Evolutionary conservation across 1,140 invertebrate genomes (phyloP), one percentile per base, ranked within the genome.

Genomic region (Spodoptera litura): DNA sequence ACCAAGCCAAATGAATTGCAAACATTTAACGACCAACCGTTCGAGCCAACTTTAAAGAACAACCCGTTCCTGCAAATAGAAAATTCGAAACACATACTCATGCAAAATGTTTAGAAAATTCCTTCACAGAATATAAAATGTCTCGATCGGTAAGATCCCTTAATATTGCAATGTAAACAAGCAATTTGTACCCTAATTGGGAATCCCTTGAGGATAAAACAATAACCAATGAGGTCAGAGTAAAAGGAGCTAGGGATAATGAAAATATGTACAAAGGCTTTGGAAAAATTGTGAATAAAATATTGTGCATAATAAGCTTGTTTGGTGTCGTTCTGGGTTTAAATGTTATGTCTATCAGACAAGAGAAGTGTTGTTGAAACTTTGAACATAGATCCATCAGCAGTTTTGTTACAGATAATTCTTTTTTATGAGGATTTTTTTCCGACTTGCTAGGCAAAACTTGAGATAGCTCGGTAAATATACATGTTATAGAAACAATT

Each of bases 181-280:
- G 8, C n/a, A 20, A 64, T 64, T 64, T 44, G 61, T 15, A 44
- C 38, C 61, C n/a, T 64, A 64, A 64, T 64, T 64, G 61, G 61
- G 15, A 49, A 44, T 44, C 15, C n/a, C 35, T 64, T 64, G 61
- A 49, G 38, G 15, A 49, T 64, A 11, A 38, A 64, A 64, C 61
- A 44, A 44, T n/a, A 13, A 1, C 4, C 35, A n/a, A 44, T 64
- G 38, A 20, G 15, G 55, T 56, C 15, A 64, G n/a, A 13, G 15
- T n/a, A 12, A n/a, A 31, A 27, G 25, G 58, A 13, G 58, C 20
- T 9, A n/a, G 3, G 58, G 58, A 59, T 44, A 44, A 44, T 44
- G 38, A 44, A 44, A 44, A 44, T 38, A 38, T 10, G 38, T 44
- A 44, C 38, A 44, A 31, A 59, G 31, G 27, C n/a, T 38, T 38